Evolutionary conservation across 2,797 vertebrate species (phyloP).

Genomic region (Bradypodion pumilum): DNA sequence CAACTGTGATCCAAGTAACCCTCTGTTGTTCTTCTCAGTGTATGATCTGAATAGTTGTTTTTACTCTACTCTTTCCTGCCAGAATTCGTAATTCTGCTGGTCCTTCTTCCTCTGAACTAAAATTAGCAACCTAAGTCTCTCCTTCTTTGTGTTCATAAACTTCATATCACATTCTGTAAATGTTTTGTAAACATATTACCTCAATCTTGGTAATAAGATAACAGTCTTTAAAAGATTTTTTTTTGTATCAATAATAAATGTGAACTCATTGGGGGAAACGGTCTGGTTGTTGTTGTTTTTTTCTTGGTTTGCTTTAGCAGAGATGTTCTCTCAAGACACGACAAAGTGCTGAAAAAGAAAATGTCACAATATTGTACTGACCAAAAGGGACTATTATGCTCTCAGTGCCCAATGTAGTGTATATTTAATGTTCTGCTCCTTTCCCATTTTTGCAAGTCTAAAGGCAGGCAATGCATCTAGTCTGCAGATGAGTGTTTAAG

Average conservation of each 20-base stretch:
- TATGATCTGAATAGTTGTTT: conserved; percentile 35
- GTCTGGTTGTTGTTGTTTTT: conserved; percentile 17
- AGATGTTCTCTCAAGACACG: not conserved
- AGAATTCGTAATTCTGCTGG: conserved; percentile 31
- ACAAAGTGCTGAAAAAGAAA: not conserved
- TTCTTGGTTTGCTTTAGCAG: conserved; percentile 15
- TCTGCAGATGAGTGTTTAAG: not conserved
- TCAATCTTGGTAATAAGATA: conserved; percentile 80
- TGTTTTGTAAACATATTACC: conserved; percentile 82
- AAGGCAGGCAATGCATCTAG: not conserved
- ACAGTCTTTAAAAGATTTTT: conserved; percentile 83
- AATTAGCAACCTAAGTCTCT: conserved; percentile 40
- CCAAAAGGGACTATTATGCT: not conserved
- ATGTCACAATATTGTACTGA: not conserved
- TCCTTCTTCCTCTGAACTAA: conserved; percentile 26
- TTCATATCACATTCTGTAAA: conserved; percentile 77
- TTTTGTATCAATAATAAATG: conserved; percentile 80
- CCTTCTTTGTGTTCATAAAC: conserved; percentile 54
- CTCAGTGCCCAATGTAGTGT: not conserved
- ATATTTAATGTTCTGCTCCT: not conserved
- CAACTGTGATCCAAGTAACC: conserved; percentile 37
- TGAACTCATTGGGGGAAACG: conserved; percentile 72
- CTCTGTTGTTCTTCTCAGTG: conserved; percentile 24
- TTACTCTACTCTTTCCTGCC: conserved; percentile 1
- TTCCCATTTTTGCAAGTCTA: not conserved